These are phyloP conservation scores for Platyscapa corneri DNA, from an alignment of 1,140 invertebrate species.

Conservation along the genomic window DNA sequence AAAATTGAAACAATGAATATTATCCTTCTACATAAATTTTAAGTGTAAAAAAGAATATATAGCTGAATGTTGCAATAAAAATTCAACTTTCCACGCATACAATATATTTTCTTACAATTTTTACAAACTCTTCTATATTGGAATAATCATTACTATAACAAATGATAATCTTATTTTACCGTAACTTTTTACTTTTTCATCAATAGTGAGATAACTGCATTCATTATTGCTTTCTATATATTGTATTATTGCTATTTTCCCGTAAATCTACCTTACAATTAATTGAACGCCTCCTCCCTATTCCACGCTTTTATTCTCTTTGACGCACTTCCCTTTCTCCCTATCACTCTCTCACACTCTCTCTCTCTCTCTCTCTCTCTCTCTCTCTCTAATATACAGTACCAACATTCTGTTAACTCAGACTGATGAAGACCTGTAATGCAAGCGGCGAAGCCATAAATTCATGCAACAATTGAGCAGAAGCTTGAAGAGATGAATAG, in stretches of 20 bases:
- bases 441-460: slow-evolving; percentile 65
- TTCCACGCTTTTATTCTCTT: not conserved
- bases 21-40: not conserved
- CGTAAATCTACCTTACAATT: no score
- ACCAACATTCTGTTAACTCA: slow-evolving; percentile 3
- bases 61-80: no score
- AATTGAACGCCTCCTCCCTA: not conserved
- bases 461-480: slow-evolving; percentile 61
- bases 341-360: not conserved
- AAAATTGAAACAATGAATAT: no score
- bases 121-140: no score
- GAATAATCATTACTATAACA: no score
- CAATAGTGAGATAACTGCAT: no score
- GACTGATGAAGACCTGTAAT: slow-evolving; percentile 64
- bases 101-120: no score
- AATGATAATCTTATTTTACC: no score
- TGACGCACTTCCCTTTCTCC: not conserved
- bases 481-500: slow-evolving; percentile 34
- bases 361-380: not conserved
- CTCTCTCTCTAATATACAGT: not conserved
- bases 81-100: no score
- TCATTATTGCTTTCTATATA: no score
- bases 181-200: no score
- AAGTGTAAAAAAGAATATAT: not conserved
- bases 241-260: no score